Evolutionary conservation across 2,797 vertebrate genomes (phyloP).

Genomic region (Pangasius macronema): DNA sequence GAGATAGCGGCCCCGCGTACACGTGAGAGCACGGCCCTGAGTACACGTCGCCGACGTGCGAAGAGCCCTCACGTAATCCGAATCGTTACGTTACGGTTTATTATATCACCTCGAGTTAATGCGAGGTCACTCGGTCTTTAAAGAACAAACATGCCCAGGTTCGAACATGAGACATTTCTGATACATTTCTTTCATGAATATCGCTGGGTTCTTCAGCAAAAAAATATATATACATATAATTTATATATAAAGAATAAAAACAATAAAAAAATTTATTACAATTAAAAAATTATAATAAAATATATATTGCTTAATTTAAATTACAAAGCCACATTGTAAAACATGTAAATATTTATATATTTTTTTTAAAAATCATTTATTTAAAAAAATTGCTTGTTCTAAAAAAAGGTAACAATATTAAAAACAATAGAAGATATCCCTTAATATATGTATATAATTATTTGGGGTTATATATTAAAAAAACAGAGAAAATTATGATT

Average conservation of each 20-base stretch:
- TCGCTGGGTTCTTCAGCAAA: not conserved
- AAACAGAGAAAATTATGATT: no score
- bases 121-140: not conserved
- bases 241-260: not conserved
- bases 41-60: not conserved
- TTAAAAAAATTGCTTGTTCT: not conserved
- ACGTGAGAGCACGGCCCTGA: not conserved
- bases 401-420: not conserved
- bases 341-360: no score
- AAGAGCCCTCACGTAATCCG: not conserved
- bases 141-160: not conserved
- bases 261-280: not conserved
- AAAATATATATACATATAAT: not conserved
- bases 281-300: not conserved
- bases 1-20: constrained; percentile 53
- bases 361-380: no score
- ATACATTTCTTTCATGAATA: not conserved
- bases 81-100: not conserved
- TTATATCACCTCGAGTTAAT: not conserved
- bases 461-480: no score
- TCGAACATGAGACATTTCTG: not conserved
- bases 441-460: no score
- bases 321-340: no score
- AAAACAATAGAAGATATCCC: not conserved
- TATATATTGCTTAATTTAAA: not conserved